phyloP scores from a whole-genome alignment of 2,888 invertebrate genomes.

The Drosophila crucigera region DNA sequence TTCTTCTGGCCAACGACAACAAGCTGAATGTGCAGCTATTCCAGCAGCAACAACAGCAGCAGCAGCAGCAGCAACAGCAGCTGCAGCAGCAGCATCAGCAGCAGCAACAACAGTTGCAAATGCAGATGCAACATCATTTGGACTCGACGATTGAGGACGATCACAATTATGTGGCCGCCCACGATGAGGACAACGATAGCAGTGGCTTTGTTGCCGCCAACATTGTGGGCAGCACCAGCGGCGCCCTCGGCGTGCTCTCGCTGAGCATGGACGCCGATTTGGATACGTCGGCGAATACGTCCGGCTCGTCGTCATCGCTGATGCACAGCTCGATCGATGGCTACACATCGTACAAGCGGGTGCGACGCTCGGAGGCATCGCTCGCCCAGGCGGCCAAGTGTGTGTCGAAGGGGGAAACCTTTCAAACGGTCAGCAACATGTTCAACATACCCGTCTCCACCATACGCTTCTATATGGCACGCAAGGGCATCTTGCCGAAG shows the following conservation, averaged over 20 bases:
- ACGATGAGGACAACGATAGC: conserved; percentile 81
- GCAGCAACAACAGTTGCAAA: conserved; percentile 35
- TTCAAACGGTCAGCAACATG: conserved; percentile 94
- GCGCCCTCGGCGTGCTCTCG: conserved; percentile 46
- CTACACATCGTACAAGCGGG: conserved; percentile 85
- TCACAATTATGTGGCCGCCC: conserved; percentile 82
- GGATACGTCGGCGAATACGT: conserved; percentile 75
- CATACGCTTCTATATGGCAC: conserved; percentile 94
- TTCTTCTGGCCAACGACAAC: conserved; percentile 27
- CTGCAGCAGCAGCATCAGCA: conserved; percentile 38
- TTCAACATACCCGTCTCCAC: conserved; percentile 95
- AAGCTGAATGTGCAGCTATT: conserved; percentile 45
- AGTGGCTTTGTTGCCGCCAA: conserved; percentile 64
- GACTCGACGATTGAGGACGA: conserved; percentile 81
- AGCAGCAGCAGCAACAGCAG: conserved; percentile 16
- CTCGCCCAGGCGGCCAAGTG: conserved; percentile 93
- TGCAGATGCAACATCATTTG: conserved; percentile 56
- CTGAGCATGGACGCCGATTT: conserved; percentile 73
- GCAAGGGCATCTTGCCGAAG: conserved; percentile 92
- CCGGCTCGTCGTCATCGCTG: conserved; percentile 42
- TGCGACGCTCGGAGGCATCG: conserved; percentile 91
- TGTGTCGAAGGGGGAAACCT: conserved; percentile 94
- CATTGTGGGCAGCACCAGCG: conserved; percentile 14
- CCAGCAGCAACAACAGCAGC: conserved; percentile 28
- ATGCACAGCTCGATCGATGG: conserved; percentile 70